These are phyloP conservation scores for Coleophora flavipennella DNA, from an alignment of 2,888 invertebrate genomes.

Conservation along the genomic window DNA sequence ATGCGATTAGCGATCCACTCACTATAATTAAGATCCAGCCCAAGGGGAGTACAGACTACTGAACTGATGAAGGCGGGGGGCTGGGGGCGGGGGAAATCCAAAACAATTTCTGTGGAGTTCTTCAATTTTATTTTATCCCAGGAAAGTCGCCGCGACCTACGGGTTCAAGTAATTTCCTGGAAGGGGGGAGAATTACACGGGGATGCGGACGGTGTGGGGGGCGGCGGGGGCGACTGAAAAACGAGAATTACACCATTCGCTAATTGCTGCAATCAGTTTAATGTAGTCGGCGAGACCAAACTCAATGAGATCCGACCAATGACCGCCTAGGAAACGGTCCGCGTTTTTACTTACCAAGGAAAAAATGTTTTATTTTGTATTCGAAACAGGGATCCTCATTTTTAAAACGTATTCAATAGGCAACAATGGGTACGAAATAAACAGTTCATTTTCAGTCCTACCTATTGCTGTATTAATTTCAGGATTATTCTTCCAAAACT, in stretches of 20 bases:
- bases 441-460: too few species aligned
- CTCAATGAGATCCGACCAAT: conserved; percentile 45
- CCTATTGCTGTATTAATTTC: too few species aligned
- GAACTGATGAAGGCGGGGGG: conserved; percentile 48
- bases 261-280: conserved; percentile 71
- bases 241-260: conserved; percentile 69
- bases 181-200: conserved; percentile 23
- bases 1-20: conserved; percentile 52
- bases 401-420: not conserved
- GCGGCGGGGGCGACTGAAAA: conserved; percentile 49
- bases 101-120: conserved; percentile 61
- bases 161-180: conserved; percentile 63
- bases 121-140: conserved; percentile 64
- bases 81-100: conserved; percentile 49
- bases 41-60: conserved; percentile 36
- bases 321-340: conserved; percentile 43
- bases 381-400: not conserved
- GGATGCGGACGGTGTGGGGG: conserved; percentile 26
- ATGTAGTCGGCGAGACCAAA: conserved; percentile 65
- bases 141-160: conserved; percentile 54
- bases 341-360: conserved; percentile 20
- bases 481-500: too few species aligned
- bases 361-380: not conserved
- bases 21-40: conserved; percentile 49
- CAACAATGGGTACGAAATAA: not conserved